Percentiles rank a stretch among this genome's conserved stretches.
These are phyloP conservation scores for Enteromius unitaeniatus DNA, from an alignment of 2,797 vertebrate species.

Conservation along the genomic window DNA sequence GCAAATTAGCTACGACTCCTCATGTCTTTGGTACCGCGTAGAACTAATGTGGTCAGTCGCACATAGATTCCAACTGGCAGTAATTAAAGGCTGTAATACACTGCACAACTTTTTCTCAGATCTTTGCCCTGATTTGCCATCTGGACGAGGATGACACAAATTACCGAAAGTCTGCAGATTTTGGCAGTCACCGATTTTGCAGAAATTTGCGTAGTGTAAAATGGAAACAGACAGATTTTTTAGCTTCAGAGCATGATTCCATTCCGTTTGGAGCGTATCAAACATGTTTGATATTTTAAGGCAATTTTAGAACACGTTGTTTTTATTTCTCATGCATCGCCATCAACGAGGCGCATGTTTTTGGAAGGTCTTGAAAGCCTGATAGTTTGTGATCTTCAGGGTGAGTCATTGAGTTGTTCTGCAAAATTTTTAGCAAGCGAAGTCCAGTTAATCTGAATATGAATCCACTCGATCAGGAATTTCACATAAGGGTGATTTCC, in stretches of 20 bases:
- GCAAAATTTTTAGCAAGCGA: not conserved
- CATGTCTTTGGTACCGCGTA: constrained; percentile 4
- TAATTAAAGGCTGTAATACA: constrained; percentile 14
- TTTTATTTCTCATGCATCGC: not conserved
- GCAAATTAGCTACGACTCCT: not conserved
- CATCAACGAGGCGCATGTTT: not conserved
- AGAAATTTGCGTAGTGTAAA: not conserved
- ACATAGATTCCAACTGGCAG: not conserved
- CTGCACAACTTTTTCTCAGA: not conserved
- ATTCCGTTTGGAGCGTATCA: not conserved
- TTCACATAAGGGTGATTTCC: not conserved
- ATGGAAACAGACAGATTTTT: not conserved
- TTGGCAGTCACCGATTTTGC: not conserved
- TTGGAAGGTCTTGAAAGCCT: not conserved
- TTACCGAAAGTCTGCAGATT: not conserved
- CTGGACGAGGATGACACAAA: not conserved
- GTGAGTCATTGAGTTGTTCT: not conserved
- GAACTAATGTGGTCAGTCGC: not conserved
- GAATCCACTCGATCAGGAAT: not conserved
- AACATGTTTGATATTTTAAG: not conserved
- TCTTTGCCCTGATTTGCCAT: not conserved
- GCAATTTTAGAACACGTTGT: not conserved
- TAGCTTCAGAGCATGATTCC: not conserved
- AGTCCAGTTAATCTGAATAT: not conserved
- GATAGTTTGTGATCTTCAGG: not conserved